Evolutionary conservation across 2,797 vertebrate species (phyloP), one percentile per base, ranked within the genome.

Genomic region (Lithobates sylvaticus): DNA sequence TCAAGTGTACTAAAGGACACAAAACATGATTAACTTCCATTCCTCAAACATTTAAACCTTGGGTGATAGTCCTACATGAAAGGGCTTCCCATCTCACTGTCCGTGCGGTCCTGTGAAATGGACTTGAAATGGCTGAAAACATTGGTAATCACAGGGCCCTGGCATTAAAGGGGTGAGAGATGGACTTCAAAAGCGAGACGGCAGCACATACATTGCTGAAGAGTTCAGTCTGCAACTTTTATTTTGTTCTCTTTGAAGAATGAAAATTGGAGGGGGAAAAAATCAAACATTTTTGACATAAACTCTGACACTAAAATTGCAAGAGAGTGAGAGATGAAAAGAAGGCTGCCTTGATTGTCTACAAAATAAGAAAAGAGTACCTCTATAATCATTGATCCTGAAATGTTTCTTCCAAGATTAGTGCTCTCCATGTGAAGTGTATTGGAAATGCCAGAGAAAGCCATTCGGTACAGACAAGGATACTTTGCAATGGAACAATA

Each of bases 231-330:
- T 95, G 95, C 84, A 94, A 96, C 95, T 96, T 96, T 96, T 95
- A 96, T 96, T 97, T 96, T 97, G 94, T 96, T 93, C 90, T 95
- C 97, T 99, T 99, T 99, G 98, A 99, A 98, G 96, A 96, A 88
- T 94, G 93, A 94, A 97, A 97, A 98, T 96, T 96, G 96, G 94
- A 94, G 95, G 93, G 93, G 95, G 93, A 94, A 96, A 90, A 91
- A 95, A 94, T 93, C 91, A 94, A 92, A 92, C 92, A 92, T 94
- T 94, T 95, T 92, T 92, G 89, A 93, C 89, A 89, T 93, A 93
- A 94, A 93, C 94, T 93, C 91, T 93, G 89, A 89, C 91, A 91
- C 85, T 92, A 93, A 95, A 97, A 96, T 95, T 95, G 96, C 95
- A 95, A 96, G 95, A 95, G 95, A 95, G 94, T 96, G 81, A 39